These are phyloP conservation scores for Hylaeus anthracinus DNA, from an alignment of 1,140 invertebrate species.

Conservation along the genomic window DNA sequence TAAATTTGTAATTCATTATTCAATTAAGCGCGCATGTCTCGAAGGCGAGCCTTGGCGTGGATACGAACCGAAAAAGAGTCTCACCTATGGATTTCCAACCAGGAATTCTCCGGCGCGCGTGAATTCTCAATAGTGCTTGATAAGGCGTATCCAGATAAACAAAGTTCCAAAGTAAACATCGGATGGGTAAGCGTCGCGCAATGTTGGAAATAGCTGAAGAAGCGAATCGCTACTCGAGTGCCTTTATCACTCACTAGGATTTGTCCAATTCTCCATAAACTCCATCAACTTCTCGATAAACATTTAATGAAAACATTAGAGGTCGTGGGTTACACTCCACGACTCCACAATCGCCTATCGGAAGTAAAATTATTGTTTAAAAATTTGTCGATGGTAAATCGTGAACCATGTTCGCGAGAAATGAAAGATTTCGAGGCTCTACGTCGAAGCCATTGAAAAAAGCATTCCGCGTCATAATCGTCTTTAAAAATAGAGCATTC, in stretches of 20 bases:
- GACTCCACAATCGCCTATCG: too few relatives aligned
- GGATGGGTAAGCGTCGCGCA: too few relatives aligned
- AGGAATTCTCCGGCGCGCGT: not conserved
- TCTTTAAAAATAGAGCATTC: conserved; percentile 35
- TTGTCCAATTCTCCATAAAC: too few relatives aligned
- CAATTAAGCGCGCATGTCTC: too few relatives aligned
- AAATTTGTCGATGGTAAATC: not conserved
- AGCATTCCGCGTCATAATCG: conserved; percentile 17
- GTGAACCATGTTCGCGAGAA: not conserved
- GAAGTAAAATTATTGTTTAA: too few relatives aligned
- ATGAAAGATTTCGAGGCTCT: not conserved
- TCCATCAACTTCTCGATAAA: too few relatives aligned
- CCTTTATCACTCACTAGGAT: too few relatives aligned
- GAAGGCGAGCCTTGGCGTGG: not conserved
- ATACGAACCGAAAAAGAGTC: not conserved
- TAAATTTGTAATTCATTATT: not conserved
- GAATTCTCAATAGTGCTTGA: not conserved
- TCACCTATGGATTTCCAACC: not conserved
- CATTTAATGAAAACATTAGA: too few relatives aligned
- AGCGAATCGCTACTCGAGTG: too few relatives aligned
- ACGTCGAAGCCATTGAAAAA: not conserved
- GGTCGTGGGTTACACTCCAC: too few relatives aligned
- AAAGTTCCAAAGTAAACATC: not conserved
- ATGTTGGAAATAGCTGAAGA: too few relatives aligned
- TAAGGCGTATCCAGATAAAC: not conserved